Evolutionary conservation across 2,797 vertebrate genomes (phyloP).

Genomic region (Danio choprae): DNA sequence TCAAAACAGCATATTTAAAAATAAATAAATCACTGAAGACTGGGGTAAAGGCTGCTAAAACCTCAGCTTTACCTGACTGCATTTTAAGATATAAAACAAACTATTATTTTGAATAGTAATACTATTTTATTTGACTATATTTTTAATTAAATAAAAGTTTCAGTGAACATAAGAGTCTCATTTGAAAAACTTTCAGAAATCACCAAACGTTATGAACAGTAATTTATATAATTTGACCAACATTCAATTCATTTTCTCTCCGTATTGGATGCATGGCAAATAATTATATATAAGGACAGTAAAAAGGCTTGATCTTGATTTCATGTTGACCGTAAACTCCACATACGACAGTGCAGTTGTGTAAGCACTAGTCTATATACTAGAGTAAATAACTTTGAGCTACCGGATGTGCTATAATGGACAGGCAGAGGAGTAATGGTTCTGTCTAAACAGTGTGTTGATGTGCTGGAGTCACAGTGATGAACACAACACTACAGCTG

Average conservation of each 20-base stretch:
- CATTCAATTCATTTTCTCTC: no score
- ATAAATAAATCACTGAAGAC: background rate
- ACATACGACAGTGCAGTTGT: background rate
- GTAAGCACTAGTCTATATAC: background rate
- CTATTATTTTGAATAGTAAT: background rate
- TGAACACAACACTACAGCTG: slow-evolving; percentile 19
- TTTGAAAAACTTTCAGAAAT: background rate
- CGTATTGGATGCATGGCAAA: background rate
- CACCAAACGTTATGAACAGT: background rate
- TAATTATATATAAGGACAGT: background rate
- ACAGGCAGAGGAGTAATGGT: slow-evolving; percentile 16
- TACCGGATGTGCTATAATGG: background rate
- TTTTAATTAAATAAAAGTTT: background rate
- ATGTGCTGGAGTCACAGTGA: slow-evolving; percentile 12
- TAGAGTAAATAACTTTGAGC: background rate
- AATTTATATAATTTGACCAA: background rate
- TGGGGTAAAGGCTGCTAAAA: background rate
- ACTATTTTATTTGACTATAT: background rate
- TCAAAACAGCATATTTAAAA: background rate
- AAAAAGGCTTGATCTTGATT: background rate
- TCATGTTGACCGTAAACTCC: slow-evolving; percentile 14
- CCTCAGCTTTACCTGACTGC: background rate
- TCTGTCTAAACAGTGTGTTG: slow-evolving; percentile 17
- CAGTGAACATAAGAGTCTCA: background rate
- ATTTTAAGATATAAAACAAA: background rate